Conservation (phyloP, 1,140 invertebrate species). For the Leptinotarsa undecemlineata region DNA sequence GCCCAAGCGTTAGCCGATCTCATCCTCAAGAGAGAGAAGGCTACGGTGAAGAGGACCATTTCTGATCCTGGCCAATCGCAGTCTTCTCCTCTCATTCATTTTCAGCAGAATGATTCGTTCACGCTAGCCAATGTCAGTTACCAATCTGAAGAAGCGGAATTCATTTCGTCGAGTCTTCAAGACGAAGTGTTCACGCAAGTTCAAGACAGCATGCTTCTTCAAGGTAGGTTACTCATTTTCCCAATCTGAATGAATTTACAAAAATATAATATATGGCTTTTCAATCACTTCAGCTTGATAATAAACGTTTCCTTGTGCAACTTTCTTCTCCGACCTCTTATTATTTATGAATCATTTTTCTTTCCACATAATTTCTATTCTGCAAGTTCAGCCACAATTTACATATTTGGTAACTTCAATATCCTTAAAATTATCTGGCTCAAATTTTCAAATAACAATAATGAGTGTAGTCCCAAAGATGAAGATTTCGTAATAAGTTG, state of each 20-base stretch:
- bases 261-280: too few species aligned
- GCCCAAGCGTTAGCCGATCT: slow-evolving; percentile 61
- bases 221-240: slow-evolving; percentile 54
- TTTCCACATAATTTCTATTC: too few species aligned
- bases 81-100: slow-evolving; percentile 61
- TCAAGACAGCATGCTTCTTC: slow-evolving; percentile 70
- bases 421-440: too few species aligned
- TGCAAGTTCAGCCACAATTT: too few species aligned
- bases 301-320: too few species aligned
- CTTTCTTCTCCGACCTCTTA: too few species aligned
- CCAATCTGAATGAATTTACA: not conserved
- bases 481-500: too few species aligned
- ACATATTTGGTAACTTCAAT: too few species aligned
- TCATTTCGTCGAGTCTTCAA: slow-evolving; percentile 72
- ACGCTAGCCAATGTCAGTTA: slow-evolving; percentile 65
- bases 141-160: slow-evolving; percentile 69
- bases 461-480: too few species aligned
- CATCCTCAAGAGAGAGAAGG: slow-evolving; percentile 68
- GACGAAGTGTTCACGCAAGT: slow-evolving; percentile 79
- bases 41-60: slow-evolving; percentile 64
- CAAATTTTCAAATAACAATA: too few species aligned
- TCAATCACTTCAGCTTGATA: too few species aligned
- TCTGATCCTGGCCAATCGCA: slow-evolving; percentile 67
- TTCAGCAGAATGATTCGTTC: slow-evolving; percentile 63
- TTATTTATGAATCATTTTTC: too few species aligned